These are phyloP conservation scores for Allacma fusca DNA, from an alignment of 2,888 invertebrate genomes.

Conservation along the genomic window DNA sequence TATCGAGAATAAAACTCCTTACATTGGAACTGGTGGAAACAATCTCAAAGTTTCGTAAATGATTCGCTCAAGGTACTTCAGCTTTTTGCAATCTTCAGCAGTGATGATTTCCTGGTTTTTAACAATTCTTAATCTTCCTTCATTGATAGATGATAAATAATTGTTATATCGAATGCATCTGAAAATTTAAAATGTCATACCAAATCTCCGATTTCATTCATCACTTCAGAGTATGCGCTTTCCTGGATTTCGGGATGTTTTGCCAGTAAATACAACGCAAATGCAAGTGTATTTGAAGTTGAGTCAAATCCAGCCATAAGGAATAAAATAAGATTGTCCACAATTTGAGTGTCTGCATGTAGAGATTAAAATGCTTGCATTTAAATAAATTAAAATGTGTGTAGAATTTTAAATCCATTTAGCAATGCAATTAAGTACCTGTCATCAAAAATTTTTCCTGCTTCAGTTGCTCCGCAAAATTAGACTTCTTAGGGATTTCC, in stretches of 20 bases:
- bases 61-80: conserved; percentile 58
- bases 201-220: conserved; percentile 59
- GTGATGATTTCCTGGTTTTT: conserved; percentile 54
- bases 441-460: conserved; percentile 51
- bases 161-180: background rate
- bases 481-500: background rate
- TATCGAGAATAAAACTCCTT: conserved; percentile 27
- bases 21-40: conserved; percentile 60
- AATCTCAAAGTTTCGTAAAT: conserved; percentile 59
- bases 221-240: conserved; percentile 57
- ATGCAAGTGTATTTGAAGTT: conserved; percentile 60
- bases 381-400: too few relatives aligned
- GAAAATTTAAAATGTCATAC: conserved; percentile 39
- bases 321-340: conserved; percentile 59
- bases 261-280: conserved; percentile 59
- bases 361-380: conserved; percentile 2
- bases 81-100: conserved; percentile 57
- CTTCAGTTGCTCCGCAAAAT: conserved; percentile 25
- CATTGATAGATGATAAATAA: too few relatives aligned
- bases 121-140: too few relatives aligned
- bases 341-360: conserved; percentile 56
- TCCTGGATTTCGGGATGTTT: conserved; percentile 60
- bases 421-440: conserved; percentile 6
- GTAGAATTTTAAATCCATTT: background rate
- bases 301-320: conserved; percentile 61